Percentiles rank a stretch among this genome's conserved stretches.
Evolutionary conservation across 2,888 invertebrate genomes (phyloP).

Genomic region (Stictocephala bisonia): DNA sequence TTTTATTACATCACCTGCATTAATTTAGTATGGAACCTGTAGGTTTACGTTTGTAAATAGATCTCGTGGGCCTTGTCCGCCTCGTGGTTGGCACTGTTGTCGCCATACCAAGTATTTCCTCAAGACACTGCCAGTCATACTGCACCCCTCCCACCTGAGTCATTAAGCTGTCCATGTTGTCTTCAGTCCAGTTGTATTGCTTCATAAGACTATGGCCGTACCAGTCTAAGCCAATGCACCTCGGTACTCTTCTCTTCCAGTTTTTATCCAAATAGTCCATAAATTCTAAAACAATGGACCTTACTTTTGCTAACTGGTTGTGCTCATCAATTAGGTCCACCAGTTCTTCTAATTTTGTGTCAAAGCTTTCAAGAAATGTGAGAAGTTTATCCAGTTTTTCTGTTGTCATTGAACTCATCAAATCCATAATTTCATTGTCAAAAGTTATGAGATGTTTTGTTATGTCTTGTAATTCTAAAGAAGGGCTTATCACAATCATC

Average conservation of each 20-base stretch:
- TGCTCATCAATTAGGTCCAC: constrained; percentile 20
- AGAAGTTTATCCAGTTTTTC: constrained; percentile 6
- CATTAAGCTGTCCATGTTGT: constrained; percentile 16
- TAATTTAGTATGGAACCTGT: constrained; percentile 5
- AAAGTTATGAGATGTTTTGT: not conserved
- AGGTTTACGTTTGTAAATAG: not conserved
- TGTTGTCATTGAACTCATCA: not conserved
- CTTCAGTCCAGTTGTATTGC: constrained; percentile 17
- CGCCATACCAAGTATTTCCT: constrained; percentile 1
- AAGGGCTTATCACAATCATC: not conserved
- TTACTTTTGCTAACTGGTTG: not conserved
- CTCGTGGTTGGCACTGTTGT: constrained; percentile 4
- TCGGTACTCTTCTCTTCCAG: not conserved
- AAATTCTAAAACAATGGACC: constrained; percentile 7
- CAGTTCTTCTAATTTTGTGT: not conserved
- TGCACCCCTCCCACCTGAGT: constrained; percentile 9
- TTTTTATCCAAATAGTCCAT: constrained; percentile 5
- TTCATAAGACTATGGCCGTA: constrained; percentile 3
- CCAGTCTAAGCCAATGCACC: constrained; percentile 18
- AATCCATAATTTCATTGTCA: not conserved
- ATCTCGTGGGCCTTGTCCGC: constrained; percentile 18
- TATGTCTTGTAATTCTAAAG: constrained; percentile 8
- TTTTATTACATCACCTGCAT: not conserved
- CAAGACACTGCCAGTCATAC: constrained; percentile 15
- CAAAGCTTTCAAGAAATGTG: not conserved